Evolutionary conservation across 2,888 invertebrate genomes (phyloP).

Genomic region (Teleiodes luculella): DNA sequence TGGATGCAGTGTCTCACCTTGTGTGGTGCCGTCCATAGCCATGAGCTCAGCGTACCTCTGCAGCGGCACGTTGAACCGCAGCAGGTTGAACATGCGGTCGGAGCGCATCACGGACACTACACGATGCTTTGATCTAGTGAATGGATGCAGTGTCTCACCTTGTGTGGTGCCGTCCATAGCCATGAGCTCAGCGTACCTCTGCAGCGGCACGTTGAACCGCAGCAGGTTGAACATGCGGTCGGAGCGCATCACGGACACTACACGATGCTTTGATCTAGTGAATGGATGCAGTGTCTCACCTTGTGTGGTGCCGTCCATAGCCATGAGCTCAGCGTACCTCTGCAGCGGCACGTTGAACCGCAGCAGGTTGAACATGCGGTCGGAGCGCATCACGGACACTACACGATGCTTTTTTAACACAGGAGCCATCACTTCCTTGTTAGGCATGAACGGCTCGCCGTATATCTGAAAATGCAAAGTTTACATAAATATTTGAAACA

Average conservation of each 20-base stretch:
- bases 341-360: conserved; percentile 30
- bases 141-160: too few species aligned
- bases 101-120: neutral
- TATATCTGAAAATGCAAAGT: conserved; percentile 40
- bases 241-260: conserved; percentile 30
- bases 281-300: too few species aligned
- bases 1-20: too few species aligned
- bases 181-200: conserved; percentile 27
- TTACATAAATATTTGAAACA: too few species aligned
- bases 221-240: conserved; percentile 47
- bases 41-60: too few species aligned
- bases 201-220: conserved; percentile 29
- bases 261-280: conserved; percentile 21
- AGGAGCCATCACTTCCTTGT: conserved; percentile 33
- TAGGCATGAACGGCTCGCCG: conserved; percentile 56
- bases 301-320: conserved; percentile 42
- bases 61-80: too few species aligned
- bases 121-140: too few species aligned
- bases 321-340: conserved; percentile 29
- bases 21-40: too few species aligned
- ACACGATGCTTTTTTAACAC: conserved; percentile 33
- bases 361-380: conserved; percentile 46
- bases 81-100: too few species aligned
- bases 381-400: conserved; percentile 29
- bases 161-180: conserved; percentile 43